phyloP scores from a whole-genome alignment of 2,888 invertebrate genomes.

The Beris chalybata region DNA sequence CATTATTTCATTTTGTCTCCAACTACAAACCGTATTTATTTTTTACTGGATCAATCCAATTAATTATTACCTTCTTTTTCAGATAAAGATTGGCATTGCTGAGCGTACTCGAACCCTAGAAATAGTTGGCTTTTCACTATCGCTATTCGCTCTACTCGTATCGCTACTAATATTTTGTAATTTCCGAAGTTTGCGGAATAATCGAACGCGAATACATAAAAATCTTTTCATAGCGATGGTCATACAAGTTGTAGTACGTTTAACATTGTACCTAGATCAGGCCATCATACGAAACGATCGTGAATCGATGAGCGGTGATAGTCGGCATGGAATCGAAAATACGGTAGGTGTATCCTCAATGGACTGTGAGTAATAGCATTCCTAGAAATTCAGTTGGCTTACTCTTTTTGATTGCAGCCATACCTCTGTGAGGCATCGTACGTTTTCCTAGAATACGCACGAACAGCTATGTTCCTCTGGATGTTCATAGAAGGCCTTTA shows the following conservation, averaged over 20 bases:
- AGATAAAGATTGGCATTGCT: slow-evolving; percentile 70
- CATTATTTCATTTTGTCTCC: background rate
- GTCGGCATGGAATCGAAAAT: slow-evolving; percentile 64
- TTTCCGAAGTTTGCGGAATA: slow-evolving; percentile 78
- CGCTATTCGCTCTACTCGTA: slow-evolving; percentile 71
- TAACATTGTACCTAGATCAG: slow-evolving; percentile 77
- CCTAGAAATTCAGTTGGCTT: background rate
- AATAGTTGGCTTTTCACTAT: slow-evolving; percentile 80
- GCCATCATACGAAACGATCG: slow-evolving; percentile 58
- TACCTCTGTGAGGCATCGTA: slow-evolving; percentile 78
- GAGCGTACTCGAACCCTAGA: slow-evolving; percentile 75
- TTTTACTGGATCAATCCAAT: background rate
- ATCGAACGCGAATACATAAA: slow-evolving; percentile 82
- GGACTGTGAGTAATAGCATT: background rate
- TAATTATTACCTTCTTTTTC: slow-evolving; percentile 43
- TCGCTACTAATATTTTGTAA: slow-evolving; percentile 80
- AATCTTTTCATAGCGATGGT: slow-evolving; percentile 83
- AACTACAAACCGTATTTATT: background rate
- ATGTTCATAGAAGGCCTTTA: slow-evolving; percentile 95
- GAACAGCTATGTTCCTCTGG: slow-evolving; percentile 93
- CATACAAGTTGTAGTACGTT: slow-evolving; percentile 71
- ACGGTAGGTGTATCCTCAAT: slow-evolving; percentile 60
- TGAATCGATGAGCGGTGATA: slow-evolving; percentile 48
- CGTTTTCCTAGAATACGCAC: slow-evolving; percentile 82
- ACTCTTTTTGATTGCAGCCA: slow-evolving; percentile 60